A percentile compares a stretch with the other conserved stretches of the same genome.
Conservation (phyloP, 2,888 invertebrate species). For the Lasioglossum zephyrum region DNA sequence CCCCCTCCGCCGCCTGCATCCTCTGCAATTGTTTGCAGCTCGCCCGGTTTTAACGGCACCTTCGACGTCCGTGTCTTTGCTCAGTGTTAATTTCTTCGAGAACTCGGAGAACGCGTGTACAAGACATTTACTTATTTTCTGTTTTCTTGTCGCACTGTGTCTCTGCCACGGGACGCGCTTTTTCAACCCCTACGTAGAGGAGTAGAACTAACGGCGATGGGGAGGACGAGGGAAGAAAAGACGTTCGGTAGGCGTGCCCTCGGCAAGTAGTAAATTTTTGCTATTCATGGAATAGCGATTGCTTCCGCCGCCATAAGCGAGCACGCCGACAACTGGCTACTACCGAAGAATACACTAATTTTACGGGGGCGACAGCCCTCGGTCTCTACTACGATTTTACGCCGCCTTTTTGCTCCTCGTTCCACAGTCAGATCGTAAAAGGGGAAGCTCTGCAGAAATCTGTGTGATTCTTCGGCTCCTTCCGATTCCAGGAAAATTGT, state of each 20-base stretch:
- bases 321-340: slow-evolving; percentile 66
- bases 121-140: slow-evolving; percentile 55
- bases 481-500: slow-evolving; percentile 17
- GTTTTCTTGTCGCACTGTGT: slow-evolving; percentile 27
- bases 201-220: not conserved
- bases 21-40: slow-evolving; percentile 30
- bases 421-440: slow-evolving; percentile 6
- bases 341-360: slow-evolving; percentile 79
- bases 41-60: not conserved
- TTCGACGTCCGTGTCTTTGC: slow-evolving; percentile 18
- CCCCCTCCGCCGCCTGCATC: not conserved
- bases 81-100: slow-evolving; percentile 43
- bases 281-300: slow-evolving; percentile 82
- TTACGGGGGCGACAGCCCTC: slow-evolving; percentile 70
- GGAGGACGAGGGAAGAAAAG: slow-evolving; percentile 30
- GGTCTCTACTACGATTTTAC: slow-evolving; percentile 38
- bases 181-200: slow-evolving; percentile 34
- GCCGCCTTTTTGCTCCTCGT: slow-evolving; percentile 31
- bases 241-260: slow-evolving; percentile 42
- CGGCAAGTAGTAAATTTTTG: slow-evolving; percentile 75
- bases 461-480: slow-evolving; percentile 9
- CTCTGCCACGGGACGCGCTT: slow-evolving; percentile 38
- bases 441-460: not conserved
- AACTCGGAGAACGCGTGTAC: slow-evolving; percentile 32
- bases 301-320: slow-evolving; percentile 73